phyloP scores from a whole-genome alignment of 2,888 invertebrate genomes.

The Luffia ferchaultella region DNA sequence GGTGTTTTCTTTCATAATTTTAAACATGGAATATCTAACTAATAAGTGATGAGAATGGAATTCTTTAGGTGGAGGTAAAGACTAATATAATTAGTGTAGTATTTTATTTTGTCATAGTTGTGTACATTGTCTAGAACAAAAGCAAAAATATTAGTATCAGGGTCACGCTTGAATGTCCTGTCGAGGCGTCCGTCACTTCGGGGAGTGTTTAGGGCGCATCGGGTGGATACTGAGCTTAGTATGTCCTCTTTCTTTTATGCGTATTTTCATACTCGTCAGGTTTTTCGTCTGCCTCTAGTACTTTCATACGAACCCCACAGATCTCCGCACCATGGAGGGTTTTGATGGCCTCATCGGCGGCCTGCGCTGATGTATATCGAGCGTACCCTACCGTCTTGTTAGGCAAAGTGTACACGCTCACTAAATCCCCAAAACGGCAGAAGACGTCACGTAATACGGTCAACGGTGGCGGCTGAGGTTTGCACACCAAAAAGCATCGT shows the following conservation, averaged over 20 bases:
- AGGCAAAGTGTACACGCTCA: conserved; percentile 88
- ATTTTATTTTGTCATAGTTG: neutral
- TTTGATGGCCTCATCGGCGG: conserved; percentile 78
- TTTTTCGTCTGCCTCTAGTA: conserved; percentile 84
- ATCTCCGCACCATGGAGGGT: conserved; percentile 86
- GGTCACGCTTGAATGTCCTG: neutral
- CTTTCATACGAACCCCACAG: conserved; percentile 86
- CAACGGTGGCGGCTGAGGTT: conserved; percentile 74
- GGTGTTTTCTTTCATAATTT: no score
- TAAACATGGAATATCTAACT: no score
- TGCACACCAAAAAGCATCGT: conserved; percentile 72
- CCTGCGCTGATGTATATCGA: conserved; percentile 78
- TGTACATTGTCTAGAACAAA: neutral
- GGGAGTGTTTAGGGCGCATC: conserved; percentile 8
- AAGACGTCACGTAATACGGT: conserved; percentile 87
- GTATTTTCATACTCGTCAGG: conserved; percentile 25
- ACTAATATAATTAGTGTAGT: neutral
- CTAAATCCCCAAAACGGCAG: conserved; percentile 88
- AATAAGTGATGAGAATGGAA: no score
- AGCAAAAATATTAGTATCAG: neutral
- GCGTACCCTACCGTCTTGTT: conserved; percentile 94
- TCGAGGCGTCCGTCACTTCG: conserved; percentile 13
- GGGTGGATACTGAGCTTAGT: conserved; percentile 12
- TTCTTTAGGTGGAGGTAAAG: neutral
- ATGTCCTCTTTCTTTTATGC: conserved; percentile 28